Base-by-base conservation (phyloP, 2,797 vertebrate genomes). In the Gymnoscopelus braueri region DNA sequence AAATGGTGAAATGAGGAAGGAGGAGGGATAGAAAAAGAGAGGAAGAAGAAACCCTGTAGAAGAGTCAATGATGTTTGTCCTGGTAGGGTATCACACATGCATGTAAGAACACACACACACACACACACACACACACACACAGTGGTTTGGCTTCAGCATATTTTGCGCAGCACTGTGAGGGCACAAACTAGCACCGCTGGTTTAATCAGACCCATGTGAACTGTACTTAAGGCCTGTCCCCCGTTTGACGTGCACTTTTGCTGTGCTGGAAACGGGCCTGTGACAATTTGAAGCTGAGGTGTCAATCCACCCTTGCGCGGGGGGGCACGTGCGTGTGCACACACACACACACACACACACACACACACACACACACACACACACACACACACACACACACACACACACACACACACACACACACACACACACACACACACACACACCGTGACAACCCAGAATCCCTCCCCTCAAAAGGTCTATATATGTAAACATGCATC, bases 181-280 rank as follows among this genome's bases (percentile, higher is more conserved):
- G 81, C 79, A 77, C 80, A 86, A 78, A 78, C 74, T 60, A 75
- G 73, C 62, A 32, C 54, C 57, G 47, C 75, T 53, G 72, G 87
- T 81, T 88, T 85, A 87, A 86, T 87, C 80, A 82, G 85, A 85
- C 77, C 63, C 78, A 81, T 87, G 88, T 89, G 85, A 90, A 83
- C 72, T 72, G 80, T 47, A 72, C 75, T 79, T 74, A 78, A 65
- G 87, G 88, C 86, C 69, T 74, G 72, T 55, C 54, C 79, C 77
- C 69, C 73, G 77, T 66, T 72, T 74, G 78, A 74, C 91, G 92
- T 84, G 77, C 77, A 78, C 90, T 89, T 90, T 92, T 92, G 89
- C 84, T 76, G 83, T 65, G 60, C 59, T 89, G 83, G 87, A 89
- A 86, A 83, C 49, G 53, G 69, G 72, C 83, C 87, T 62, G 62